Conservation (phyloP, 2,113 vertebrate genomes). For the Mohoua ochrocephala region DNA sequence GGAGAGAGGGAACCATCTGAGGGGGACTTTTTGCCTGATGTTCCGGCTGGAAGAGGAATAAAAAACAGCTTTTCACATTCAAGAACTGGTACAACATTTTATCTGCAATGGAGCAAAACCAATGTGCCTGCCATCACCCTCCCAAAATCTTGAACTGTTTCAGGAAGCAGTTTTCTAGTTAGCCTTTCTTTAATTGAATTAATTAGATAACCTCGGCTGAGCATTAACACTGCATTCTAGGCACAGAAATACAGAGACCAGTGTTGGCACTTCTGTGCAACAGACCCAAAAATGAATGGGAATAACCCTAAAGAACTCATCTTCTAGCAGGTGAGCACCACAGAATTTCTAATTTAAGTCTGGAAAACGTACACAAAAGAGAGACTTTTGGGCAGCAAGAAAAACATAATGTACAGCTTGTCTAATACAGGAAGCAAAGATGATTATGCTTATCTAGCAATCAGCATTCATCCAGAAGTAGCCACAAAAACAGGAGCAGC, state of each 20-base stretch:
- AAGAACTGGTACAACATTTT: background rate
- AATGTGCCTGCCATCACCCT: background rate
- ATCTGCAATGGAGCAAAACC: background rate
- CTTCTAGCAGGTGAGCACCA: background rate
- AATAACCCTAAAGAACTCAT: background rate
- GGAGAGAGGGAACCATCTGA: constrained; percentile 65
- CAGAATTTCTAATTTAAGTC: background rate
- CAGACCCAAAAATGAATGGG: background rate
- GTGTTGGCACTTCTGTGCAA: background rate
- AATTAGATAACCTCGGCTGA: background rate
- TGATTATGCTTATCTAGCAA: background rate
- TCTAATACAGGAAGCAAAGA: background rate
- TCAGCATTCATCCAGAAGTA: background rate
- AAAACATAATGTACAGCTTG: background rate
- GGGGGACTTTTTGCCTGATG: constrained; percentile 70
- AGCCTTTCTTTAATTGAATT: background rate
- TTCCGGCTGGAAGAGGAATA: constrained; percentile 51
- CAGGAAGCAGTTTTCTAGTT: background rate
- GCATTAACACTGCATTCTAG: background rate
- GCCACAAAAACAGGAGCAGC: background rate
- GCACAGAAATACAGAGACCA: background rate
- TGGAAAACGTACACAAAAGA: background rate
- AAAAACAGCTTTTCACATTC: background rate
- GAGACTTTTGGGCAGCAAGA: background rate
- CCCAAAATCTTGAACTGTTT: background rate